These are phyloP conservation scores for Stenurella melanura DNA, from an alignment of 2,888 invertebrate species.

Conservation along the genomic window DNA sequence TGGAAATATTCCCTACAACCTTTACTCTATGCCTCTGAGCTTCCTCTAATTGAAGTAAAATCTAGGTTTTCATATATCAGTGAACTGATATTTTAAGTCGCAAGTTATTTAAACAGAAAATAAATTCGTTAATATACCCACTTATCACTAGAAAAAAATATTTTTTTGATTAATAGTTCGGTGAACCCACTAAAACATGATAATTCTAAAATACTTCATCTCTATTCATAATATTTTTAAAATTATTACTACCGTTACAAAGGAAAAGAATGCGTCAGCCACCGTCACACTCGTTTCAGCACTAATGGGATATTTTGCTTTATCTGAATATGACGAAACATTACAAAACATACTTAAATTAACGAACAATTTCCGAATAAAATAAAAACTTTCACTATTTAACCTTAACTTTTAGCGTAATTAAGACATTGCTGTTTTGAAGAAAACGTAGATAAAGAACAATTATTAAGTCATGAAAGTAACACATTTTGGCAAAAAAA, in stretches of 20 bases:
- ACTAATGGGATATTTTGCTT: constrained; percentile 18
- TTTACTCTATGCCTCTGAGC: no score
- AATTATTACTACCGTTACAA: background rate
- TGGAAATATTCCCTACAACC: no score
- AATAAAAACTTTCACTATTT: constrained; percentile 44
- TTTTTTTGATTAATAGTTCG: no score
- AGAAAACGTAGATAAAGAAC: background rate
- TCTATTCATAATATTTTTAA: background rate
- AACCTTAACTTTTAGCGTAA: constrained; percentile 17
- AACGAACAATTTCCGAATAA: constrained; percentile 43
- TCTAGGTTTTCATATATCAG: no score
- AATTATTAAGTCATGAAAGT: background rate
- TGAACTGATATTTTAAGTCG: no score
- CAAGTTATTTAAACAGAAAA: no score
- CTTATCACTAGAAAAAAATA: no score
- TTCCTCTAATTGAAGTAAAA: no score
- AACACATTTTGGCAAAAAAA: background rate
- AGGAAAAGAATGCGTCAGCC: constrained; percentile 5
- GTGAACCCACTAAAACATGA: no score
- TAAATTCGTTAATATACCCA: no score
- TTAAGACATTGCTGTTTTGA: constrained; percentile 11
- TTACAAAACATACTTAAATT: constrained; percentile 34
- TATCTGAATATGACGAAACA: constrained; percentile 46
- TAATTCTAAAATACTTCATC: no score
- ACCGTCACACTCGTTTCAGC: constrained; percentile 18